Base-by-base conservation (phyloP, 2,797 vertebrate genomes). In the Hybognathus amarus region DNA sequence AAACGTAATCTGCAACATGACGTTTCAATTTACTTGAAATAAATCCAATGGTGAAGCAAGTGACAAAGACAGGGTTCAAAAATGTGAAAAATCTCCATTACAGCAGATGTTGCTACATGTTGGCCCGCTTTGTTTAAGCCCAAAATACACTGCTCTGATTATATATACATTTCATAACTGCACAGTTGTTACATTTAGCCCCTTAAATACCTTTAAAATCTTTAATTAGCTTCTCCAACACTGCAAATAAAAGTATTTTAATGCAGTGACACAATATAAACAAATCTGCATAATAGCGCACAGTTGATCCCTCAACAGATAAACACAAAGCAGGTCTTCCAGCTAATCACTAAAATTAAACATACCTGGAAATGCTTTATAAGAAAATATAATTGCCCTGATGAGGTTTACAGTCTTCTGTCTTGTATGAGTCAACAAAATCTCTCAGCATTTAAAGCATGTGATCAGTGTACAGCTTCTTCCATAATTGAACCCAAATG, bases 1-100 rank as follows among this genome's bases (percentile, higher is more conserved):
- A 56, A 76, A 38, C 2, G 7, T 56, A 10, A 12, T 63, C 24
- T 27, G 18, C 75, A 3, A 17, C 54, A 76, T 40, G n/a, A 76
- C 0, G 12, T 75, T 75, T 75, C 73, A 75, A 4, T 59, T 63
- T 45, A 77, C 59, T 77, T 77, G 9, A 45, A 30, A 45, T 63
- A 12, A 45, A 63, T 59, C 73, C 50, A 75, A 24, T 38, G 27
- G 5, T 63, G 50, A 74, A 54, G 30, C 10, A 45, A 22, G 24
- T 45, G 24, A 63, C 56, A 77, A 63, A 20, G 17, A 30, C 56
- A 27, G n/a, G 40, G 7, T 59, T 59, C 4, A 40, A 59, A 59
- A 74, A 54, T 13, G 13, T 75, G 12, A 38, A 40, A 40, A 75
- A 38, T 59, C 33, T 59, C 73, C 13, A 56, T 38, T 75, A 52